A percentile compares a stretch with the other conserved stretches of the same genome.
phyloP scores from a whole-genome alignment of 2,797 vertebrate species.

The Falco concolor region DNA sequence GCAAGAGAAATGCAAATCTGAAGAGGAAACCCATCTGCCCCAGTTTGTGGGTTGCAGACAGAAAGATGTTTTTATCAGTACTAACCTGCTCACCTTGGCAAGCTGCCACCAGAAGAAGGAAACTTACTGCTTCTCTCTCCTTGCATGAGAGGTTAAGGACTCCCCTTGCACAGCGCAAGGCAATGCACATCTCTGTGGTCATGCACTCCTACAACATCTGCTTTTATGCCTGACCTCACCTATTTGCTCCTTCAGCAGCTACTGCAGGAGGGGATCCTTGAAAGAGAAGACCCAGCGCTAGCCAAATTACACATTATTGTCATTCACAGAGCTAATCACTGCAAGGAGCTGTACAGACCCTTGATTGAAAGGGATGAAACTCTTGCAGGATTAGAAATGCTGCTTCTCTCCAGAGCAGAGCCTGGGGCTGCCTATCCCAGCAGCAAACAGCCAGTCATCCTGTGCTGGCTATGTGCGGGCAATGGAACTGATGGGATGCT shows the following conservation, averaged over 20 bases:
- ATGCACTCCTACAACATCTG: neutral
- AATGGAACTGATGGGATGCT: neutral
- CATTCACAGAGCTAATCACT: neutral
- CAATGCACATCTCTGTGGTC: neutral
- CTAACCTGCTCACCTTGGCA: slow-evolving; percentile 33
- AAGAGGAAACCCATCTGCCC: neutral
- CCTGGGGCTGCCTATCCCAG: neutral
- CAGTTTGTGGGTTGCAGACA: neutral
- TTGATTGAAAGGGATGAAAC: neutral
- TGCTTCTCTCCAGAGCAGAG: neutral
- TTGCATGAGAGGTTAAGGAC: slow-evolving; percentile 8
- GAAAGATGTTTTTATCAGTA: neutral
- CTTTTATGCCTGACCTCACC: neutral
- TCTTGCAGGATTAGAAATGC: neutral
- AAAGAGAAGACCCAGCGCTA: neutral
- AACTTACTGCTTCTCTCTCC: neutral
- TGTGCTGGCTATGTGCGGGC: neutral
- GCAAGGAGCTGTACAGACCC: neutral
- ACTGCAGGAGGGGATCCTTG: neutral
- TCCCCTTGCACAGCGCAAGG: neutral
- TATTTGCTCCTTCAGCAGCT: neutral
- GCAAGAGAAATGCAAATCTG: neutral
- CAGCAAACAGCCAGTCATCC: neutral
- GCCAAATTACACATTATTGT: neutral
- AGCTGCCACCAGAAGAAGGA: neutral